Percentiles rank a stretch among this genome's conserved stretches.
Evolutionary conservation across 2,113 vertebrate species (phyloP).

Genomic region (Pitta sordida): DNA sequence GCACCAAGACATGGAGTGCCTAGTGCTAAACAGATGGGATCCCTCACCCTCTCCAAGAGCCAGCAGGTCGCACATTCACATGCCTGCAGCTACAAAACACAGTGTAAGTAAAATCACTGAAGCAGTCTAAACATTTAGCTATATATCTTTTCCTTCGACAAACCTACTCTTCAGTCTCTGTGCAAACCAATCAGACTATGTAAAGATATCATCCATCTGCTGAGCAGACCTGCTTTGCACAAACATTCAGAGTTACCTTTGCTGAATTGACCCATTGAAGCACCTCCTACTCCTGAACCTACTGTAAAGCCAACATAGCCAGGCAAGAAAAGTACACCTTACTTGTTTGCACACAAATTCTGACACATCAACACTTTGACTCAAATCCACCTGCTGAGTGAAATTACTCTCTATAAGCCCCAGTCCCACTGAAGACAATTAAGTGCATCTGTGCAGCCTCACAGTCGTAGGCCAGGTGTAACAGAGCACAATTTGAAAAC

Average conservation of each 20-base stretch:
- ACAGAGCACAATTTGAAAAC: background rate
- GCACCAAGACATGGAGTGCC: fast-evolving
- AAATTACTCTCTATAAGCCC: background rate
- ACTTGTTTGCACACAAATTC: background rate
- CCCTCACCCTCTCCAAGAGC: fast-evolving
- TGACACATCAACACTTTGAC: background rate
- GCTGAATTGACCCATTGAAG: fast-evolving
- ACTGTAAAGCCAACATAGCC: background rate
- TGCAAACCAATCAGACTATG: fast-evolving
- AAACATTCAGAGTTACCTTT: background rate
- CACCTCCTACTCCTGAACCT: fast-evolving
- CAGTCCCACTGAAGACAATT: background rate
- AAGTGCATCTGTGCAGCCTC: background rate
- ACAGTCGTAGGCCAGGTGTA: background rate
- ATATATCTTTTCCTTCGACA: background rate
- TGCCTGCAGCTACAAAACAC: background rate
- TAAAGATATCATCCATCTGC: background rate
- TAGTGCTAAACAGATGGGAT: background rate
- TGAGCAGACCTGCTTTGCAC: background rate
- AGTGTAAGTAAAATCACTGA: background rate
- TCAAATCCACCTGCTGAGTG: background rate
- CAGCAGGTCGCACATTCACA: background rate
- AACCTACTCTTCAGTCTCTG: background rate
- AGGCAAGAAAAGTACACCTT: fast-evolving
- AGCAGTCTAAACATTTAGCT: background rate